phyloP scores from a whole-genome alignment of 2,113 vertebrate species.

The Vulpes lagopus region DNA sequence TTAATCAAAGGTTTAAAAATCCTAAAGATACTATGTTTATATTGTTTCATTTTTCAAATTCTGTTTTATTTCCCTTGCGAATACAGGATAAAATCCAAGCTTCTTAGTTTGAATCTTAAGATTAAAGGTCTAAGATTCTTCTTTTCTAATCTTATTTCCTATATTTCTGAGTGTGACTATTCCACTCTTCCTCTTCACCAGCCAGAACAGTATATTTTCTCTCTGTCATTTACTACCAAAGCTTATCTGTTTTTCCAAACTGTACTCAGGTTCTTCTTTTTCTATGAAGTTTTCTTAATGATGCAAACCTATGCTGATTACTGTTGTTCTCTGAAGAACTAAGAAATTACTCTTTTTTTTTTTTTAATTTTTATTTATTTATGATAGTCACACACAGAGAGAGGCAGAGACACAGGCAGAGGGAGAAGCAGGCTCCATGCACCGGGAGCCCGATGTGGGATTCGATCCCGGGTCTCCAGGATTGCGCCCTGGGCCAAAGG shows the following conservation, averaged over 20 bases:
- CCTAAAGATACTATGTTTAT: background rate
- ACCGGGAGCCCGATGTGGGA: too few relatives aligned
- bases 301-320: background rate
- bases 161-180: background rate
- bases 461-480: too few relatives aligned
- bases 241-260: background rate
- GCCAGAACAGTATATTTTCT: background rate
- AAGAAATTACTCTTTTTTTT: background rate
- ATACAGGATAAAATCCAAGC: background rate
- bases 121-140: background rate
- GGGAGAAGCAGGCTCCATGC: too few relatives aligned
- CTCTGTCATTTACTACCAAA: background rate
- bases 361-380: too few relatives aligned
- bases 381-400: too few relatives aligned
- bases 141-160: conserved; percentile 4
- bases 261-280: background rate
- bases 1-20: conserved; percentile 25
- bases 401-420: too few relatives aligned
- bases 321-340: background rate
- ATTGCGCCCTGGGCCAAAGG: too few relatives aligned
- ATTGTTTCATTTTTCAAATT: conserved; percentile 4
- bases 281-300: background rate
- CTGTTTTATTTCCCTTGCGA: background rate
- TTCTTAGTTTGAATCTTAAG: conserved; percentile 41
- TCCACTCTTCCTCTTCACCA: background rate